Base-by-base conservation (phyloP, 1,140 invertebrate genomes). In the Zeugodacus cucurbitae region DNA sequence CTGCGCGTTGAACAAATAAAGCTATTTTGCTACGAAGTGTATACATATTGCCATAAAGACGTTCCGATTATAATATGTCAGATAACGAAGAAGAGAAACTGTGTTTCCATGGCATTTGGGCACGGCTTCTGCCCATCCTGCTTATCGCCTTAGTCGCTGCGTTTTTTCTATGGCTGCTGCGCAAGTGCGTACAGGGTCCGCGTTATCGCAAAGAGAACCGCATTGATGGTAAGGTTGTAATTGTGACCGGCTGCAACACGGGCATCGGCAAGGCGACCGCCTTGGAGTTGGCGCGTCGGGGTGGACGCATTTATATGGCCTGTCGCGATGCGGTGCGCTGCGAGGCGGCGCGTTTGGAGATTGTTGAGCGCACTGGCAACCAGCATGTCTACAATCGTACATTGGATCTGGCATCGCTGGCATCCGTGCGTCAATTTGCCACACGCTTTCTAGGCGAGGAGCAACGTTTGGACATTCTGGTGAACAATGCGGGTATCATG, bases 401-500 rank as follows among this genome's bases (percentile, higher is more conserved):
- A 93, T 94, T 97, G 93, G 97, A 98, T 93, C 94, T 98, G 62
- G 94, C 96, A 37, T 98, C 97, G 3, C 95, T 98, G 88, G 93
- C 95, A 74, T 98, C 97, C 32, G 90, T 93, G 54, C 87, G 92
- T 2, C 91, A 90, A 26, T 93, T 93, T 64, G 90, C 90, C 41
- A 89, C 90, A 5, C 91, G 92, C 34, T 95, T 95, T 89, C 93
- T 94, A 90, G 74, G 92, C 94, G 96, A 96, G 92, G 94, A 96
- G 91, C 90, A 94, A 34, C 93, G 95, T 62, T 91, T 99, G 70
- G 96, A 99, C 94, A 95, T 98, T 48, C 94, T 99, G 57, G 96
- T 99, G 70, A 99, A 99, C 92, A 99, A 99, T 94, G 98, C 97
- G 34, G 98, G 97, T 17, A 95, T 98, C 0, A 97, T 97, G 96